Percentiles rank a stretch among this genome's conserved stretches.
Conservation (phyloP, 1,140 invertebrate genomes). For the Zaprionus tsacasi region DNA sequence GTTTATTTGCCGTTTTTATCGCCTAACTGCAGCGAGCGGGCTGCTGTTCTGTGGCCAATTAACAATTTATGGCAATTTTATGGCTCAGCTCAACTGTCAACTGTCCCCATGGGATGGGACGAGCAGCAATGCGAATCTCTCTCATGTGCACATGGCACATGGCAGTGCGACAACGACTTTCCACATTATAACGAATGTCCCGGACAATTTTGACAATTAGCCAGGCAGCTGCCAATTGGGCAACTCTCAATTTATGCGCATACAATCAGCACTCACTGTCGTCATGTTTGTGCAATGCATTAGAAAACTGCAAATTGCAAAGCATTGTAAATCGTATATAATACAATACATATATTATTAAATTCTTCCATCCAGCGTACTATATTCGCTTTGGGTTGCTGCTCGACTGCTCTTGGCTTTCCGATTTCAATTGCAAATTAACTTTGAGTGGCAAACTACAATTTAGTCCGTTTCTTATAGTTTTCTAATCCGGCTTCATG, state of each 20-base stretch:
- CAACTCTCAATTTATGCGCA: conserved; percentile 65
- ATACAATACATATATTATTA: conserved; percentile 8
- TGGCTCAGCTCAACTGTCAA: conserved; percentile 28
- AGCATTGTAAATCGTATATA: background rate
- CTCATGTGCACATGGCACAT: background rate
- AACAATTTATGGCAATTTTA: conserved; percentile 66
- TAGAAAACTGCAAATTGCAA: conserved; percentile 26
- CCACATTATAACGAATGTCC: conserved; percentile 38
- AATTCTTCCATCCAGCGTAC: background rate
- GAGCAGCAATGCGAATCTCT: conserved; percentile 7
- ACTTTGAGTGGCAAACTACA: conserved; percentile 47
- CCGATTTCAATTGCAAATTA: conserved; percentile 79
- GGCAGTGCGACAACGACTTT: background rate
- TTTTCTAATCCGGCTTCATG: conserved; percentile 39
- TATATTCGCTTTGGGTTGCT: background rate
- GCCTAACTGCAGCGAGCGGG: conserved; percentile 29
- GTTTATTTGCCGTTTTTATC: conserved; percentile 53
- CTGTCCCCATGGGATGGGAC: conserved; percentile 15
- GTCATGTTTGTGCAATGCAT: conserved; percentile 53
- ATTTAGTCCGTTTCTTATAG: conserved; percentile 20
- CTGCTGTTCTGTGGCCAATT: conserved; percentile 52
- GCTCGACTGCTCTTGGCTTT: conserved; percentile 36
- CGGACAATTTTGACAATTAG: conserved; percentile 55
- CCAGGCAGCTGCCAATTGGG: conserved; percentile 38
- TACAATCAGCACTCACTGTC: conserved; percentile 56